These are phyloP conservation scores for Ephialtes manifestator DNA, from an alignment of 2,888 invertebrate species.

Conservation along the genomic window DNA sequence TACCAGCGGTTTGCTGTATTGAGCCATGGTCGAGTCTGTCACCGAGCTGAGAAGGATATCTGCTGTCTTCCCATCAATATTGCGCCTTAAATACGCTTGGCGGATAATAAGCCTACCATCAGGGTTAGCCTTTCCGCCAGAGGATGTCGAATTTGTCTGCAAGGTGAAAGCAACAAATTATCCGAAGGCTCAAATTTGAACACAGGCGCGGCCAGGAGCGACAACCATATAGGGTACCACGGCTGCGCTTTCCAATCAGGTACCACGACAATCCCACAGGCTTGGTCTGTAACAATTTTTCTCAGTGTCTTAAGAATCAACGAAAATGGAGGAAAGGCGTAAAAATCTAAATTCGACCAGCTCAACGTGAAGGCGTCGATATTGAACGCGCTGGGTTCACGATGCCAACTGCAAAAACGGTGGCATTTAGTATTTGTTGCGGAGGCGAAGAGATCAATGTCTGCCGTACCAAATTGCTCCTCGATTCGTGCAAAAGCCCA, in stretches of 20 bases:
- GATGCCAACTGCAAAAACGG: too few species aligned
- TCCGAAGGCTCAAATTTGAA: constrained; percentile 24
- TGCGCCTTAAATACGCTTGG: not conserved
- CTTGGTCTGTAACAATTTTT: constrained; percentile 34
- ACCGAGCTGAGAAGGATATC: constrained; percentile 3
- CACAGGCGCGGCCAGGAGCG: not conserved
- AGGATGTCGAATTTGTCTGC: constrained; percentile 10
- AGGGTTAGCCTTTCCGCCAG: not conserved
- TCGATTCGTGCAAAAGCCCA: not conserved
- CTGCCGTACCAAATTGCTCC: too few species aligned
- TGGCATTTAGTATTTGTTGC: too few species aligned
- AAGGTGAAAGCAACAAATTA: constrained; percentile 39
- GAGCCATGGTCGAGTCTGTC: constrained; percentile 4
- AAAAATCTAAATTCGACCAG: constrained; percentile 15
- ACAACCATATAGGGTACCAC: not conserved
- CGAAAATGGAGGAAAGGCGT: constrained; percentile 47
- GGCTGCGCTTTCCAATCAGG: not conserved
- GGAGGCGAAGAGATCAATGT: not conserved
- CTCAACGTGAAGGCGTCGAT: too few species aligned
- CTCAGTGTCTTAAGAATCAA: constrained; percentile 28
- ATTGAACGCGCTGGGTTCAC: not conserved
- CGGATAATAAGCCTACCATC: not conserved
- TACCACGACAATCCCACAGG: constrained; percentile 35
- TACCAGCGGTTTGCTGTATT: not conserved
- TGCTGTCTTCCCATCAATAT: not conserved